Evolutionary conservation across 1,140 invertebrate species (phyloP).

Genomic region (Goniozus legneri): DNA sequence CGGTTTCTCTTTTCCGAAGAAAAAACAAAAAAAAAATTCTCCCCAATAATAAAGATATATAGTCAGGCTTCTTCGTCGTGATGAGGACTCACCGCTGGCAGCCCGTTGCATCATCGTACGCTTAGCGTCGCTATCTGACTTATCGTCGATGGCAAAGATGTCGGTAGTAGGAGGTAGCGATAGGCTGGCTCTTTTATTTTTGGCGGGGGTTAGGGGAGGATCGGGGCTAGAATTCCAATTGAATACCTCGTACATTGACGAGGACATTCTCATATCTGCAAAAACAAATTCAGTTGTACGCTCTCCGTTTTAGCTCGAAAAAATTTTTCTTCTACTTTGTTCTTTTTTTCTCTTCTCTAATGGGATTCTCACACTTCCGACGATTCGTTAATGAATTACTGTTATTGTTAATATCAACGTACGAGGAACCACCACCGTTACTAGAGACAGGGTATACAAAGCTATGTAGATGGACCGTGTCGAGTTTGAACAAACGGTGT

Average conservation of each 20-base stretch:
- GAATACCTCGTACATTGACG: slow-evolving; percentile 75
- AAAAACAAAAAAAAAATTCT: slow-evolving; percentile 24
- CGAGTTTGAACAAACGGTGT: too few species aligned
- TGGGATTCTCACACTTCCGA: too few species aligned
- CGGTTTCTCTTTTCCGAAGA: slow-evolving; percentile 18
- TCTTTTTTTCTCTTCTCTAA: neutral
- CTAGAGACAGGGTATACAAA: too few species aligned
- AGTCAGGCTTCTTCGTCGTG: slow-evolving; percentile 21
- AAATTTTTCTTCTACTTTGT: neutral
- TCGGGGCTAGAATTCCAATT: slow-evolving; percentile 62
- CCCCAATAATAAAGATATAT: slow-evolving; percentile 10
- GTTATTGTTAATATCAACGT: too few species aligned
- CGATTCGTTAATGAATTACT: too few species aligned
- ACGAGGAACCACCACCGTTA: too few species aligned
- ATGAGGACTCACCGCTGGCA: slow-evolving; percentile 49
- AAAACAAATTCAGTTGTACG: too few species aligned
- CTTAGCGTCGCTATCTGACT: slow-evolving; percentile 49
- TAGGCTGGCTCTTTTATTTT: slow-evolving; percentile 53
- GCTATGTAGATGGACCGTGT: too few species aligned
- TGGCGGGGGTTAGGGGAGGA: slow-evolving; percentile 50
- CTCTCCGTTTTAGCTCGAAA: too few species aligned
- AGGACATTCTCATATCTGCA: slow-evolving; percentile 67
- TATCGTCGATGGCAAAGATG: slow-evolving; percentile 55
- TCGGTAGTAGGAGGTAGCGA: slow-evolving; percentile 52
- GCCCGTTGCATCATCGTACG: slow-evolving; percentile 47